A percentile compares a stretch with the other conserved stretches of the same genome.
These are phyloP conservation scores for Notarius lentiginosus DNA, from an alignment of 2,113 vertebrate species.

Conservation along the genomic window DNA sequence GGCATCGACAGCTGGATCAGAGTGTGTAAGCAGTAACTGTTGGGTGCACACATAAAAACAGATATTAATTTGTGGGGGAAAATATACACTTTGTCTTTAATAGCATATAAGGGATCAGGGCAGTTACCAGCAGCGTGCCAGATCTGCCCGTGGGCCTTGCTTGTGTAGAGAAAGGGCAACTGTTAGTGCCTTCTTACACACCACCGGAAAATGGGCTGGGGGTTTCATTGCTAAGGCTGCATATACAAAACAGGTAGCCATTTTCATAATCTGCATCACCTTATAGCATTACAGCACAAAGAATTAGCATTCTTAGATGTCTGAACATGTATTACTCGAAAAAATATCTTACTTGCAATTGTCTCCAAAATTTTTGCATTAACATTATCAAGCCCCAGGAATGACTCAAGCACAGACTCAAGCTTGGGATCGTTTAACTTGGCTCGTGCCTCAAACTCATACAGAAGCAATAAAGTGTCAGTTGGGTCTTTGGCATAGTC, in stretches of 20 bases:
- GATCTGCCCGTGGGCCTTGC: constrained; percentile 72
- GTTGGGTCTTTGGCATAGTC: constrained; percentile 76
- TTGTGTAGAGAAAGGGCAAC: constrained; percentile 77
- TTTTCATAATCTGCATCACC: background rate
- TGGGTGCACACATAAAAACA: constrained; percentile 33
- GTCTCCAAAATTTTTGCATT: constrained; percentile 83
- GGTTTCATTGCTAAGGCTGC: constrained; percentile 86
- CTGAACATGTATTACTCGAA: background rate
- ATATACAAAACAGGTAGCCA: background rate
- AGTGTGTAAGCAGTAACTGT: constrained; percentile 83
- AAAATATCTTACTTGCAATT: constrained; percentile 76
- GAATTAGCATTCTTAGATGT: background rate
- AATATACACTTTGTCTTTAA: background rate
- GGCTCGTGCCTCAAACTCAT: constrained; percentile 88
- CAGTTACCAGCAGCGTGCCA: constrained; percentile 77
- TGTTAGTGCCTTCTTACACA: constrained; percentile 85
- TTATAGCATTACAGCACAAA: background rate
- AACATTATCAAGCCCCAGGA: constrained; percentile 79
- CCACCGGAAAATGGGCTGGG: constrained; percentile 80
- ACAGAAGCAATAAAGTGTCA: constrained; percentile 83
- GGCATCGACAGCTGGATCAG: constrained; percentile 86
- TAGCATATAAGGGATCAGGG: background rate
- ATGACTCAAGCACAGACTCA: constrained; percentile 75
- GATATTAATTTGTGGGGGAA: background rate
- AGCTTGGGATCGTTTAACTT: constrained; percentile 85